These are phyloP conservation scores for Trichogramma pretiosum DNA, from an alignment of 1,140 invertebrate genomes.

Conservation along the genomic window DNA sequence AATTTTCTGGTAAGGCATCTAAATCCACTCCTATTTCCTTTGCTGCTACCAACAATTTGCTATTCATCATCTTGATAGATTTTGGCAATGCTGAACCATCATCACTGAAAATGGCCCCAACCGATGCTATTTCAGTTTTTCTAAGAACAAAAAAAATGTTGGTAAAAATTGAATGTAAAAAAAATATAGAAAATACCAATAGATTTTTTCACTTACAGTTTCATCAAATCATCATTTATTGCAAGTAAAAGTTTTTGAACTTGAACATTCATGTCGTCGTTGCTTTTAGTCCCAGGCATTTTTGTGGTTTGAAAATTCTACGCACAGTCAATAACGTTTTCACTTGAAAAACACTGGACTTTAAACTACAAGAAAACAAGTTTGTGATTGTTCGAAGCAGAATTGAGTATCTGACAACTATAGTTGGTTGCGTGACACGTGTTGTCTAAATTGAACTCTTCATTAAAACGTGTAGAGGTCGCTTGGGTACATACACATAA, in stretches of 20 bases:
- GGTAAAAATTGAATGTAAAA: not conserved
- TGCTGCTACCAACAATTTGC: constrained; percentile 16
- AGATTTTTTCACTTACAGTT: constrained; percentile 34
- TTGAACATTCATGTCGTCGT: constrained; percentile 12
- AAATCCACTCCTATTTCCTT: constrained; percentile 18
- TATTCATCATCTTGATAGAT: constrained; percentile 22
- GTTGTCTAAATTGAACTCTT: no score
- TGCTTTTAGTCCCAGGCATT: constrained; percentile 8
- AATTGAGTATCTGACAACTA: no score
- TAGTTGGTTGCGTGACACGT: no score
- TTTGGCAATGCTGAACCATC: constrained; percentile 18
- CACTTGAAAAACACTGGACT: no score
- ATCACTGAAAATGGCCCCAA: no score
- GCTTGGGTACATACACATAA: no score
- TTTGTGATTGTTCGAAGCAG: no score
- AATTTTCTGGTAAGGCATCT: constrained; percentile 5
- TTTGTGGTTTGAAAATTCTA: not conserved
- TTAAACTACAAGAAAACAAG: no score
- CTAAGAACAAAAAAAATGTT: constrained; percentile 23
- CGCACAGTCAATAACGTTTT: no score
- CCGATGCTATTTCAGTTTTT: constrained; percentile 25
- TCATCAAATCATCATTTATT: constrained; percentile 22
- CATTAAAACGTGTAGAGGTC: no score
- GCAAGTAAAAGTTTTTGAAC: constrained; percentile 20
- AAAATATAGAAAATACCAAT: no score